Percentiles rank a stretch among this genome's conserved stretches.
These are phyloP conservation scores for Cyanistes caeruleus DNA, from an alignment of 2,113 vertebrate genomes.

Conservation along the genomic window DNA sequence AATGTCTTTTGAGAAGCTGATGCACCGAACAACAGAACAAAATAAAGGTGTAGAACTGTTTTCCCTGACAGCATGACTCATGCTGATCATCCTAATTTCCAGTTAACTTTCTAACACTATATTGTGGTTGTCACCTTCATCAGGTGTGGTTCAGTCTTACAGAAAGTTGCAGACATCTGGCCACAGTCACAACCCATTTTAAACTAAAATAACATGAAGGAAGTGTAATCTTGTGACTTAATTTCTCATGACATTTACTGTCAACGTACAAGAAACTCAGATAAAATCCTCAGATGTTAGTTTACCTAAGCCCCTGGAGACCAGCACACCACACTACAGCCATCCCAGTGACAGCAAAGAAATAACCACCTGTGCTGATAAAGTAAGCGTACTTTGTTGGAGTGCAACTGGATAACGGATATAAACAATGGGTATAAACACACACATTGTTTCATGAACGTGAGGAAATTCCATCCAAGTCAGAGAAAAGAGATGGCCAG, in stretches of 20 bases:
- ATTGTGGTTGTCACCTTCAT: slow-evolving; percentile 52
- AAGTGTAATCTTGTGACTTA: slow-evolving; percentile 31
- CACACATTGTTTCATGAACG: neutral
- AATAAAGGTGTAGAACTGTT: slow-evolving; percentile 42
- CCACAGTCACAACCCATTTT: slow-evolving; percentile 55
- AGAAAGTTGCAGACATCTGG: slow-evolving; percentile 68
- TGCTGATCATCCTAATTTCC: slow-evolving; percentile 52
- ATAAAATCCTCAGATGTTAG: neutral
- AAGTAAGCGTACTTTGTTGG: neutral
- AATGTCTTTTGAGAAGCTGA: slow-evolving; percentile 48
- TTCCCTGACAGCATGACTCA: slow-evolving; percentile 68
- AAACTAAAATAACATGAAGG: slow-evolving; percentile 25
- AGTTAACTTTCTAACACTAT: slow-evolving; percentile 53
- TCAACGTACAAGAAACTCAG: slow-evolving; percentile 28
- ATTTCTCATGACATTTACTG: slow-evolving; percentile 15
- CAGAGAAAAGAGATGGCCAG: neutral
- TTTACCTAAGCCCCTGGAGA: neutral
- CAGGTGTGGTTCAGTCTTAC: slow-evolving; percentile 59
- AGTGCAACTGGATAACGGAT: neutral
- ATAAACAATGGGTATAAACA: neutral
- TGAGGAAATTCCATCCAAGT: neutral
- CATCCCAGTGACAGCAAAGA: neutral
- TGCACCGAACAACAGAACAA: slow-evolving; percentile 49
- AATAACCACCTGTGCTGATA: neutral
- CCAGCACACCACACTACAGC: neutral